Conservation (phyloP, 1,140 invertebrate genomes). For the Battus philenor region DNA sequence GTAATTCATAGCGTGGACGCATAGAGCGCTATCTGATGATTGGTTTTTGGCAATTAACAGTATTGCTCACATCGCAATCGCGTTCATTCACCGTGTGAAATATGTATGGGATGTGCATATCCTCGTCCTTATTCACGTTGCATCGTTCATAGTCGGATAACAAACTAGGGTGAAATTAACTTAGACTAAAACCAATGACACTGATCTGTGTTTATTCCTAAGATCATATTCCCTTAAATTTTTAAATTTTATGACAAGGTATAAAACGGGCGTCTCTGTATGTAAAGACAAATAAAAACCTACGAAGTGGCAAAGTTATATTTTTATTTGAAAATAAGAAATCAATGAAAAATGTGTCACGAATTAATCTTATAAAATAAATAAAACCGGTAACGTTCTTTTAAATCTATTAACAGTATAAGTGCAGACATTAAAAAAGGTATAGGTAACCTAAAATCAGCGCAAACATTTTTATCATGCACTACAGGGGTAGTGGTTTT, state of each 20-base stretch:
- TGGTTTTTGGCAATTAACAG: conserved; percentile 75
- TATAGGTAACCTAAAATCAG: conserved; percentile 10
- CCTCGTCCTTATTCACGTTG: conserved; percentile 47
- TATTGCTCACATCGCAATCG: conserved; percentile 67
- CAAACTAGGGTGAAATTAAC: too few species aligned
- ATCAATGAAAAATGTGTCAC: too few species aligned
- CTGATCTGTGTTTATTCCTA: too few species aligned
- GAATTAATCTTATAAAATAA: too few species aligned
- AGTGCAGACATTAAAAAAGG: conserved; percentile 22
- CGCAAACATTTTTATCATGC: conserved; percentile 9
- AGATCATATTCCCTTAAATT: too few species aligned
- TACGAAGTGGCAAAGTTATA: too few species aligned
- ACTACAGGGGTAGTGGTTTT: too few species aligned
- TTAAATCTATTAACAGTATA: conserved; percentile 55
- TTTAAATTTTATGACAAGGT: too few species aligned
- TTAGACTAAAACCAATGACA: too few species aligned
- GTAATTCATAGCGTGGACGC: conserved; percentile 68
- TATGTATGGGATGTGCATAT: conserved; percentile 66
- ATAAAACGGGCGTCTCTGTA: too few species aligned
- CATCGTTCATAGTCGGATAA: conserved; percentile 29
- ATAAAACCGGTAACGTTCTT: conserved; percentile 46
- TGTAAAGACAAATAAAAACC: too few species aligned
- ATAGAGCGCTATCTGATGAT: conserved; percentile 72
- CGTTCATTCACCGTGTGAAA: conserved; percentile 71
- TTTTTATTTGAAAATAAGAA: too few species aligned